Conservation (phyloP, 1,140 invertebrate species). For the Pemphigus obesinymphae region DNA sequence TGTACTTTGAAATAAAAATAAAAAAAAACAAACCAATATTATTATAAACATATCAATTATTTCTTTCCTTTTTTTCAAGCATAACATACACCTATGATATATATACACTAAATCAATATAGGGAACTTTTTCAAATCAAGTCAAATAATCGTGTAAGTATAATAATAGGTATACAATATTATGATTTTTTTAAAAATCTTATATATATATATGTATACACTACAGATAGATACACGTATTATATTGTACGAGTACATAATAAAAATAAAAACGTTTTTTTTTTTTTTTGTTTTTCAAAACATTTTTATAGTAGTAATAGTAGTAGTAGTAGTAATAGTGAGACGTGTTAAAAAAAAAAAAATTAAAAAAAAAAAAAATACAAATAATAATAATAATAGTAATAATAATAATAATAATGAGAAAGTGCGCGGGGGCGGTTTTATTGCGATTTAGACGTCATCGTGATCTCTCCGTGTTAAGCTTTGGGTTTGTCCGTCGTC, state of each 20-base stretch:
- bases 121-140: background rate
- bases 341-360: conserved; percentile 28
- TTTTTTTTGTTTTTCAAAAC: no score
- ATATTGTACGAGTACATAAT: background rate
- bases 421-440: background rate
- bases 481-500: conserved; percentile 29
- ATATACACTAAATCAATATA: conserved; percentile 12
- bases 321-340: background rate
- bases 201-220: background rate
- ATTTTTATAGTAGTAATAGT: background rate
- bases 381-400: conserved; percentile 12
- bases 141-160: no score
- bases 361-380: no score
- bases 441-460: background rate
- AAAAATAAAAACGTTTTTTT: background rate
- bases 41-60: no score
- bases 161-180: background rate
- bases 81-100: no score
- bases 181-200: conserved; percentile 1
- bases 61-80: no score
- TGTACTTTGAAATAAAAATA: no score
- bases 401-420: conserved; percentile 17
- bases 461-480: background rate
- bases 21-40: no score
- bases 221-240: background rate